phyloP scores from a whole-genome alignment of 1,140 invertebrate genomes.

The Bathynomus jamesi region DNA sequence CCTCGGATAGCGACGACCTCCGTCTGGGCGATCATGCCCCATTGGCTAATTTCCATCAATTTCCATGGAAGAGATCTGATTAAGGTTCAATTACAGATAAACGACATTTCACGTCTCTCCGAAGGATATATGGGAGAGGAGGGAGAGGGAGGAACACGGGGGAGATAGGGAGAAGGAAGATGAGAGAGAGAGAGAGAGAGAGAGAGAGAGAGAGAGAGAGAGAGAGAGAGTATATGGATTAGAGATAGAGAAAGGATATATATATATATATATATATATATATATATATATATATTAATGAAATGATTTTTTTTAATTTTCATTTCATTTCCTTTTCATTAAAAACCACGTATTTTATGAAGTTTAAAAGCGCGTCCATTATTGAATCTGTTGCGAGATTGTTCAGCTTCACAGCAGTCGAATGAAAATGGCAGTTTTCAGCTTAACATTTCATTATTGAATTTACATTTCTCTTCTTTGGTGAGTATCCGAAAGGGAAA shows the following conservation, averaged over 20 bases:
- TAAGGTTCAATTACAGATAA: not conserved
- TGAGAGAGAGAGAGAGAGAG: not conserved
- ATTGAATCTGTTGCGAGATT: no score
- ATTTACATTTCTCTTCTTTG: no score
- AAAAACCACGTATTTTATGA: no score
- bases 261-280: slow-evolving; percentile 1
- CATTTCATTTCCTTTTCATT: no score
- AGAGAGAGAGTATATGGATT: not conserved
- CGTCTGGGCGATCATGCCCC: not conserved
- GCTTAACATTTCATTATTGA: no score
- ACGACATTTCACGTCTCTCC: not conserved
- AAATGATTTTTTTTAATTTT: no score
- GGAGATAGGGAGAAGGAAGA: not conserved
- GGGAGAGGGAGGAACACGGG: not conserved
- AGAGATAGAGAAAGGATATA: slow-evolving; percentile 1
- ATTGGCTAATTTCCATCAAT: not conserved
- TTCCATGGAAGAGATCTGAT: not conserved
- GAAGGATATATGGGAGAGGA: not conserved
- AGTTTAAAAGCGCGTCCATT: no score
- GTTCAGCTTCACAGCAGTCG: no score
- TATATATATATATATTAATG: not conserved
- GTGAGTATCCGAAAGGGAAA: no score
- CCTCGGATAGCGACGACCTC: not conserved
- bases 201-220: slow-evolving; percentile 1
- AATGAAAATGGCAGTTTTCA: no score